Evolutionary conservation across 2,888 invertebrate genomes (phyloP), one percentile per base, ranked within the genome.

Genomic region (Apantesis nais): DNA sequence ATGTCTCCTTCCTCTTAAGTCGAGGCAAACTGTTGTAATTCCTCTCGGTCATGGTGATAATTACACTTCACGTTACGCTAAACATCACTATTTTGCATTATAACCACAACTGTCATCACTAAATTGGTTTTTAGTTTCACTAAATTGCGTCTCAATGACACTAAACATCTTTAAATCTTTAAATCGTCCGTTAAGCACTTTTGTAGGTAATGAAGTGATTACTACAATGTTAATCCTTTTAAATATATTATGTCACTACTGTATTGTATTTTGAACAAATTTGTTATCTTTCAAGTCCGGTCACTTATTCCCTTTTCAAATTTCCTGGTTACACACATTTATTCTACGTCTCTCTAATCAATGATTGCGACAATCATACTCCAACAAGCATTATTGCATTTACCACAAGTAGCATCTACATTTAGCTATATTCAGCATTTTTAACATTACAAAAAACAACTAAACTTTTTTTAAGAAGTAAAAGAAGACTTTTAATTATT

Each of bases 1-100:
- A 95, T 44, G 94, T 93, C 66, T 94, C 93, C 79, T 86, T 91
- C 58, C 94, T 82, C 71, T 83, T 86, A 66, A 94, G 74, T 12
- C 92, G 84, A 29, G 94, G 94, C 76, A 93, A 69, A 70, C 88
- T 93, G 77, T 87, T 89, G 72, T 88, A 90, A 77, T 86, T 88
- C 70, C 87, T 89, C n/a, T 86, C 82, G 70, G 82, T 83, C 80
- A 86, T 84, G 71, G 25, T 60, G 39, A 25, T 31, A 62, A 22
- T 75, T 75, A 76, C 78, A 74, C 66, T 63, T 72, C 74, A 78
- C 79, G 74, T 77, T 69, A 70, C 75, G 74, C 73, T 74, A 61
- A 72, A 72, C 64, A 16, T 73, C 77, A 81, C 77, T 65, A 58
- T 14, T 62, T 63, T 25, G 34, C 31, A 16, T 65, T 55, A 4